These are phyloP conservation scores for Notiomystis cincta DNA, from an alignment of 2,113 vertebrate species.

Conservation along the genomic window DNA sequence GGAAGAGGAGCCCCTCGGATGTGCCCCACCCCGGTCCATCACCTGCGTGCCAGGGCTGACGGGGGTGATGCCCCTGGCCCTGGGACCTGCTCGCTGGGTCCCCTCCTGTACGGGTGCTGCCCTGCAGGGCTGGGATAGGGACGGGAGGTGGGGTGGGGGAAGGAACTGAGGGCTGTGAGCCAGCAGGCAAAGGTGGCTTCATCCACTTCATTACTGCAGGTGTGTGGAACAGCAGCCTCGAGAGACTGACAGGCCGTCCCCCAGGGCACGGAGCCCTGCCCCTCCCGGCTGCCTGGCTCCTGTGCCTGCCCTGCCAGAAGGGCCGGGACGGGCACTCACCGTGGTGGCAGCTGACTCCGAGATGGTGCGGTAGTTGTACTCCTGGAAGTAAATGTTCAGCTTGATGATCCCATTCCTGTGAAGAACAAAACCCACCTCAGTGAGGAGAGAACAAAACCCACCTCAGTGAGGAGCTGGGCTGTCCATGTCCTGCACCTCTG, in stretches of 20 bases:
- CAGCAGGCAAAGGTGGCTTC: background rate
- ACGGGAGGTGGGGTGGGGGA: background rate
- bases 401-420: conserved; percentile 75
- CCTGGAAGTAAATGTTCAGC: conserved; percentile 83
- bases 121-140: background rate
- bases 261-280: background rate
- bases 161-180: background rate
- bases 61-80: background rate
- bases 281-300: rapidly evolving
- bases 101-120: background rate
- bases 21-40: rapidly evolving
- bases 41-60: rapidly evolving
- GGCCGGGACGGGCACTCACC: conserved; percentile 48
- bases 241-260: background rate
- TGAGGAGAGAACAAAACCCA: background rate
- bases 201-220: background rate
- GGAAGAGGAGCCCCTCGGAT: rapidly evolving
- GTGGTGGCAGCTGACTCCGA: conserved; percentile 71
- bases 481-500: rapidly evolving
- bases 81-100: rapidly evolving
- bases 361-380: conserved; percentile 80
- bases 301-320: background rate
- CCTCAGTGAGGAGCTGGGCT: background rate
- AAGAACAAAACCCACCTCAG: background rate
- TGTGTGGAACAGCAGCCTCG: rapidly evolving